phyloP scores from a whole-genome alignment of 2,113 vertebrate genomes.

The Peromyscus californicus region DNA sequence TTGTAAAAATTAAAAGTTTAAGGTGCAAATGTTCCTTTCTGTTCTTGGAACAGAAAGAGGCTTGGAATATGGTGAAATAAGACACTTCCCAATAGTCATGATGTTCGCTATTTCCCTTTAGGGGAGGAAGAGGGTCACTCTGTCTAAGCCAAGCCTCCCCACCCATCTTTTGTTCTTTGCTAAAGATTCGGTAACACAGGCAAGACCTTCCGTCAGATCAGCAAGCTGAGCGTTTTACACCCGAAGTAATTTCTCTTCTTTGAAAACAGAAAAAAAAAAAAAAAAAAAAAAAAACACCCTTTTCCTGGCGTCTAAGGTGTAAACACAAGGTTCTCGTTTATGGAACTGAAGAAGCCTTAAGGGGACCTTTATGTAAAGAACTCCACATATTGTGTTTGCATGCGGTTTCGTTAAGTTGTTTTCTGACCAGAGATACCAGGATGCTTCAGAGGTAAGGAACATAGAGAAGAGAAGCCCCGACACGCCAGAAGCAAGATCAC shows the following conservation, averaged over 20 bases:
- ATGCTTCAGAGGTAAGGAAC: not conserved
- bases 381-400: not conserved
- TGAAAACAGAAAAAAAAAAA: not conserved
- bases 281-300: not conserved
- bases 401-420: not conserved
- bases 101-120: not conserved
- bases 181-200: not conserved
- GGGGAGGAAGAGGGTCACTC: not conserved
- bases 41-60: slow-evolving; percentile 57
- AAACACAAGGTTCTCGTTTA: not conserved
- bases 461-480: not conserved
- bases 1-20: slow-evolving; percentile 26
- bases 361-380: not conserved
- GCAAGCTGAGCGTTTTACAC: not conserved
- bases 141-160: not conserved
- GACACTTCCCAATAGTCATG: not conserved
- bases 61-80: slow-evolving; percentile 2
- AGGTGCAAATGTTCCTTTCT: not conserved
- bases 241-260: not conserved
- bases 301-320: not conserved
- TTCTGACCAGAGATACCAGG: not conserved
- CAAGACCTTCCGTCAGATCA: not conserved
- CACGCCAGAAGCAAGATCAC: not conserved
- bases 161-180: not conserved
- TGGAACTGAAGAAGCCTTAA: not conserved